Evolutionary conservation across 2,888 invertebrate species (phyloP).

Genomic region (Drosophila algonquin): DNA sequence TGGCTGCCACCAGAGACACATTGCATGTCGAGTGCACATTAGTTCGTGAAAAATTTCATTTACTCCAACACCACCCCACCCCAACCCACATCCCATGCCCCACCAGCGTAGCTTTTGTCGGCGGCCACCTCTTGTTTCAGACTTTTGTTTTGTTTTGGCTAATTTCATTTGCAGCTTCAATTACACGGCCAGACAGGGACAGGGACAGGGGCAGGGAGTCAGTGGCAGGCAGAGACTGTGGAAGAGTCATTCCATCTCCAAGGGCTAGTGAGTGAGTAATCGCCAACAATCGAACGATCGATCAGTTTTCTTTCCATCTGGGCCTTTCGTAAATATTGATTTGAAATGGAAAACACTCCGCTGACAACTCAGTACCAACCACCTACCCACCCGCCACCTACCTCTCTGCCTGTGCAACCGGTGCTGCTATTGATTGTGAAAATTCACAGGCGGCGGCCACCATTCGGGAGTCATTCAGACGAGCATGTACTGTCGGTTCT

Average conservation of each 20-base stretch:
- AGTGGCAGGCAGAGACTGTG: not conserved
- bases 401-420: not conserved
- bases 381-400: no score
- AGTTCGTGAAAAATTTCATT: constrained; percentile 44
- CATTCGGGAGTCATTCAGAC: constrained; percentile 19
- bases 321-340: constrained; percentile 28
- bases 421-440: constrained; percentile 42
- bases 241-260: not conserved
- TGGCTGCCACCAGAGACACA: constrained; percentile 11
- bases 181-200: constrained; percentile 29
- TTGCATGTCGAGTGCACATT: constrained; percentile 67
- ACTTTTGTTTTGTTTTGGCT: constrained; percentile 33
- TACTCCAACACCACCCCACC: constrained; percentile 4
- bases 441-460: constrained; percentile 11
- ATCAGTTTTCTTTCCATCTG: constrained; percentile 5
- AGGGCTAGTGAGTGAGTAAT: constrained; percentile 22
- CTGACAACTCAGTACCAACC: not conserved
- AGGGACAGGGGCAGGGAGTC: no score
- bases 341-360: constrained; percentile 16
- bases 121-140: constrained; percentile 1
- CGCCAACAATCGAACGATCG: constrained; percentile 16
- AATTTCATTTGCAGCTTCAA: constrained; percentile 59
- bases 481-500: not conserved
- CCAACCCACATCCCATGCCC: not conserved
- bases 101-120: not conserved